Conservation (phyloP, 2,113 vertebrate genomes). For the Corynorhinus townsendii region DNA sequence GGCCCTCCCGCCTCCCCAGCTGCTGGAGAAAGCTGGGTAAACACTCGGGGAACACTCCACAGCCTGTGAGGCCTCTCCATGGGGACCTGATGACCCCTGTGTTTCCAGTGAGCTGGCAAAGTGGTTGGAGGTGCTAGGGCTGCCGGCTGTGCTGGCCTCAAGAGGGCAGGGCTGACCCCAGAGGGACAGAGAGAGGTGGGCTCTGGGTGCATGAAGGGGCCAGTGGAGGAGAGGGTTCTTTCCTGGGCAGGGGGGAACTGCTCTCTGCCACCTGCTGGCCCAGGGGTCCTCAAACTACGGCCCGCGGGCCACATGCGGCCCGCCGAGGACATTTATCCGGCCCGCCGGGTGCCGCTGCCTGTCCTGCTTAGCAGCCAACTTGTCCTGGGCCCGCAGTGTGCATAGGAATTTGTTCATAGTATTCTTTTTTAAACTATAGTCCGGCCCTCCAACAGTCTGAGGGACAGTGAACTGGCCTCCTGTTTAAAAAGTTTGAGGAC, state of each 20-base stretch:
- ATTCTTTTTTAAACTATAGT: no score
- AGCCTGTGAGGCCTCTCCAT: neutral
- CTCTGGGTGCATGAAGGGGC: neutral
- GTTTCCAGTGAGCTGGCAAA: neutral
- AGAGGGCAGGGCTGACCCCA: neutral
- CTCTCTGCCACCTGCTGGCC: neutral
- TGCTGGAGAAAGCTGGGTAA: neutral
- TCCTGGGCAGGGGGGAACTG: neutral
- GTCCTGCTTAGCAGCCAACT: no score
- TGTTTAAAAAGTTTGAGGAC: no score
- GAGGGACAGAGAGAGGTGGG: neutral
- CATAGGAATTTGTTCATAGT: no score
- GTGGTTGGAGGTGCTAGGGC: neutral
- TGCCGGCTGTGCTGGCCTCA: neutral
- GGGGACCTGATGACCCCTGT: neutral
- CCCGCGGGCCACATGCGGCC: no score
- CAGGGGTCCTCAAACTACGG: no score
- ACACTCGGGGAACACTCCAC: neutral
- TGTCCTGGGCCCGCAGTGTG: no score
- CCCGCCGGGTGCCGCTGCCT: no score
- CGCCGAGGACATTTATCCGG: no score
- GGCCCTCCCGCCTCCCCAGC: neutral
- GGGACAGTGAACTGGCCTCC: no score
- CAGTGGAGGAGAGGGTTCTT: neutral
- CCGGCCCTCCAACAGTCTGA: no score